Percentiles rank a stretch among this genome's conserved stretches.
Evolutionary conservation across 2,797 vertebrate genomes (phyloP).

Genomic region (Arrhamphus sclerolepis): DNA sequence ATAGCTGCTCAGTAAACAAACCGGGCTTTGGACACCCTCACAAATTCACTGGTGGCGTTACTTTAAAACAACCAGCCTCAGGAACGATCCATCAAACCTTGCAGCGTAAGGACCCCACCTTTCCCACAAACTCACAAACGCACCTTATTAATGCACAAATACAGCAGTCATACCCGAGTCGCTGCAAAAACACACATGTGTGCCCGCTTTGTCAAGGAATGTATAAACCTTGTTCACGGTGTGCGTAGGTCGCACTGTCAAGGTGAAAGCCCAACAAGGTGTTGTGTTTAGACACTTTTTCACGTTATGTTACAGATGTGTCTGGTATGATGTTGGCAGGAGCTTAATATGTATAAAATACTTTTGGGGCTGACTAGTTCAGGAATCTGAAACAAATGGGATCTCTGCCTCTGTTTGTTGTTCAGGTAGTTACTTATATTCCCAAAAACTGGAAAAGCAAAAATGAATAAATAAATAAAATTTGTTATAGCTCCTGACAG

Average conservation of each 20-base stretch:
- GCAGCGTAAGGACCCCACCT: slow-evolving; percentile 35
- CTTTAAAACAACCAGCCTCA: slow-evolving; percentile 36
- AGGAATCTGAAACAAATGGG: too few species aligned
- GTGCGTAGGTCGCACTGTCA: slow-evolving; percentile 10
- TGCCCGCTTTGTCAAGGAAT: slow-evolving; percentile 18
- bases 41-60: slow-evolving; percentile 5
- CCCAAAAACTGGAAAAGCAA: too few species aligned
- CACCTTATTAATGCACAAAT: slow-evolving; percentile 37
- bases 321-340: not conserved
- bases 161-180: slow-evolving; percentile 31
- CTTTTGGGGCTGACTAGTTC: too few species aligned
- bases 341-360: too few species aligned
- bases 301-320: slow-evolving; percentile 12
- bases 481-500: too few species aligned
- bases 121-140: slow-evolving; percentile 21
- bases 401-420: too few species aligned
- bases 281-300: slow-evolving; percentile 36
- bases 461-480: too few species aligned
- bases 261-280: slow-evolving; percentile 26
- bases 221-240: slow-evolving; percentile 23
- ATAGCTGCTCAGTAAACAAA: slow-evolving; percentile 25
- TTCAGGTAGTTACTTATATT: too few species aligned
- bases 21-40: slow-evolving; percentile 28
- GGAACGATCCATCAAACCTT: slow-evolving; percentile 43
- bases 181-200: slow-evolving; percentile 43